Percentiles rank a stretch among this genome's conserved stretches.
phyloP scores from a whole-genome alignment of 2,888 invertebrate genomes.

The Plagiodera versicolora region DNA sequence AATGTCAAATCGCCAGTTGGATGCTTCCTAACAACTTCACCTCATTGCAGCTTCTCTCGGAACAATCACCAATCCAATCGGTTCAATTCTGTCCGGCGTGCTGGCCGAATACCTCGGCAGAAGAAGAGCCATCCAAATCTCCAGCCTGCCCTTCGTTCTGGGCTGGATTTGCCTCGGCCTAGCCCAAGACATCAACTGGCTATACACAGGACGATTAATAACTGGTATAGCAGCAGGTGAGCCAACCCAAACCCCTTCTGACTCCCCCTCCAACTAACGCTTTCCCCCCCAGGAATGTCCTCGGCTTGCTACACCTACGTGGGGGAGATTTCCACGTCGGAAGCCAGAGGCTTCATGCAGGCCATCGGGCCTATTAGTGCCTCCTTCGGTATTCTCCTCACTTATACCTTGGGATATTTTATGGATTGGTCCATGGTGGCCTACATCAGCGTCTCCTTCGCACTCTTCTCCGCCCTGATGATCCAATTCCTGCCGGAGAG shows the following conservation, averaged over 20 bases:
- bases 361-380: slow-evolving; percentile 71
- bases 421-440: slow-evolving; percentile 69
- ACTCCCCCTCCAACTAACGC: too few relatives aligned
- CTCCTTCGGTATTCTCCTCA: slow-evolving; percentile 71
- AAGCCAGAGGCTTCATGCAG: slow-evolving; percentile 69
- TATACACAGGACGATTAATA: slow-evolving; percentile 69
- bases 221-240: slow-evolving; percentile 71
- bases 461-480: slow-evolving; percentile 60
- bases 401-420: slow-evolving; percentile 69
- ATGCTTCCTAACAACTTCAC: slow-evolving; percentile 7
- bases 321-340: slow-evolving; percentile 68
- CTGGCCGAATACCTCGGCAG: slow-evolving; percentile 69
- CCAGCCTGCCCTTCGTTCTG: slow-evolving; percentile 67
- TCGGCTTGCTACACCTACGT: slow-evolving; percentile 70
- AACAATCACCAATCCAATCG: slow-evolving; percentile 71
- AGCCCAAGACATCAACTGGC: slow-evolving; percentile 63
- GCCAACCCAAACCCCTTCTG: too few relatives aligned
- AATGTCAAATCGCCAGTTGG: too few relatives aligned
- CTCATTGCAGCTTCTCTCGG: slow-evolving; percentile 66
- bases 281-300: slow-evolving; percentile 63
- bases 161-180: slow-evolving; percentile 73
- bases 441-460: slow-evolving; percentile 63
- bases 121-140: slow-evolving; percentile 65
- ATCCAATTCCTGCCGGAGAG: slow-evolving; percentile 71
- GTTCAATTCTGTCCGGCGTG: slow-evolving; percentile 69